A percentile compares a stretch with the other conserved stretches of the same genome.
These are phyloP conservation scores for Antigone vipio DNA, from an alignment of 2,113 vertebrate genomes.

Conservation along the genomic window DNA sequence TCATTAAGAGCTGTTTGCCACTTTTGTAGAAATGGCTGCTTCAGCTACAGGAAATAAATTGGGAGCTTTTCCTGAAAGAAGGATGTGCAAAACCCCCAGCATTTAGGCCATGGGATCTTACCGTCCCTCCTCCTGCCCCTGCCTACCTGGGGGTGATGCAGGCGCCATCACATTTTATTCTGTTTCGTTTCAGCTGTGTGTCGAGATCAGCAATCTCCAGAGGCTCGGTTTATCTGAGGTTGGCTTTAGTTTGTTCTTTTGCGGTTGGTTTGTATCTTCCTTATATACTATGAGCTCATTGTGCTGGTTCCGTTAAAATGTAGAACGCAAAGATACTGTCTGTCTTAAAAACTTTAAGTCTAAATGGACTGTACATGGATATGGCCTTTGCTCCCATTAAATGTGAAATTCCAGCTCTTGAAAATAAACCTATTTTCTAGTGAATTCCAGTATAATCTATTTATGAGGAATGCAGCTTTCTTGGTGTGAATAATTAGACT, in stretches of 20 bases:
- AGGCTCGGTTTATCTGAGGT: not conserved
- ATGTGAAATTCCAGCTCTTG: not conserved
- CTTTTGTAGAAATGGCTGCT: not conserved
- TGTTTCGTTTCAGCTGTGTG: not conserved
- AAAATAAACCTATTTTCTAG: not conserved
- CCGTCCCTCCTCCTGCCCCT: not conserved
- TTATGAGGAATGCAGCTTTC: not conserved
- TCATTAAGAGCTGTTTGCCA: not conserved
- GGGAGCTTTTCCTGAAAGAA: not conserved
- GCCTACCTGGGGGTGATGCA: not conserved
- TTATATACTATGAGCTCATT: not conserved
- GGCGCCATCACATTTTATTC: not conserved
- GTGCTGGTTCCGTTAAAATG: not conserved
- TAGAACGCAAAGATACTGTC: not conserved
- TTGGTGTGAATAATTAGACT: not conserved
- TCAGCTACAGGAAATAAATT: not conserved
- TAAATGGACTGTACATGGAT: not conserved
- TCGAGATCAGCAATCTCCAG: not conserved
- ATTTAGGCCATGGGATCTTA: not conserved
- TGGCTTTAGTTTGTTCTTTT: not conserved
- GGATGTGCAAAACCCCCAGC: not conserved
- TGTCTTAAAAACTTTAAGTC: not conserved
- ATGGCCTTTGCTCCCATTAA: not conserved
- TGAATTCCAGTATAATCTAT: not conserved
- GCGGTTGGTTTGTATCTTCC: not conserved